Base-by-base conservation (phyloP, 2,113 vertebrate species). In the Rynchops niger region DNA sequence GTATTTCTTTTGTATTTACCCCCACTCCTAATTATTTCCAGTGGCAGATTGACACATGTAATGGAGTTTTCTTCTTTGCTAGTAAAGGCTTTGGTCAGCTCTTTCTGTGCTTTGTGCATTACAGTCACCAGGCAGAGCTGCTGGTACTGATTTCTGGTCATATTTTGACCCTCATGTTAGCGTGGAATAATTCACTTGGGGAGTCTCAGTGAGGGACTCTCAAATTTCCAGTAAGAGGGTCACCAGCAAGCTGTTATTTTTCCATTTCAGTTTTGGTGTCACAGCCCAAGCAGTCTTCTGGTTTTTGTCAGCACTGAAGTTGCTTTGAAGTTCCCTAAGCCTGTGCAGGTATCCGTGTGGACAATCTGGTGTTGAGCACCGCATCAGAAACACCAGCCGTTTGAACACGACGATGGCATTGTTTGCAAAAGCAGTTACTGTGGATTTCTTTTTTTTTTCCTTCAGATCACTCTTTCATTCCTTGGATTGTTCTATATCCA, bases 1-100 rank as follows among this genome's bases (percentile, higher is more conserved):
- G 62, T 87, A 79, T 94, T 88, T 93, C 43, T 97, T 87, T 95
- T 90, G 21, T 53, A 82, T 92, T 93, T 96, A 56, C 20, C 17
- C 56, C 61, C n/a, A 78, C 22, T 52, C 43, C 34, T 49, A 40
- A 52, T 52, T 63, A 55, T 95, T 88, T 93, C 85, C 81, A 65
- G 81, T 92, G 83, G 61, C 90, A 81, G 80, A 70, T 9, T 53
- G 92, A 91, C 18, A 1, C n/a, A 27, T 30, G 45, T 87, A 69
- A 45, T 3, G 8, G 43, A 53, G 40, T 84, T 96, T 92, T 15
- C 50, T 56, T 70, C 85, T 95, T 52, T 73, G 66, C 65, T 76
- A 63, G 36, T 18, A 29, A 91, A 92, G 70, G 79, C 86, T 91
- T 95, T 91, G 91, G 90, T 88, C 74, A 69, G 70, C 45, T 82